phyloP scores from a whole-genome alignment of 2,113 vertebrate genomes.

The Prunella fulvescens region DNA sequence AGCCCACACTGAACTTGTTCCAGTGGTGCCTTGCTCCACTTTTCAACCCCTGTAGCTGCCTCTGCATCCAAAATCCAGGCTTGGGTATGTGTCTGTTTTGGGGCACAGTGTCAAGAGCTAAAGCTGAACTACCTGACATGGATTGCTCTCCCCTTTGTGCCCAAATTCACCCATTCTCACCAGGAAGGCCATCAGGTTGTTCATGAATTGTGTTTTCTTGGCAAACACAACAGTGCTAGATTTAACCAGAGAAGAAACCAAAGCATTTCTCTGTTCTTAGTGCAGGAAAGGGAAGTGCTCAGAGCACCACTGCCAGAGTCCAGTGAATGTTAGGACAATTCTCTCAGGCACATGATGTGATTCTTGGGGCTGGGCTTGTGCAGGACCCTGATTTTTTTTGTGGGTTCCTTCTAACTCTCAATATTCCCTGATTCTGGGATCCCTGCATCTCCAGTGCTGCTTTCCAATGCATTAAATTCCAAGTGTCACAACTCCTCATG shows the following conservation, averaged over 20 bases:
- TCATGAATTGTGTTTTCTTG: not conserved
- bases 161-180: accelerated
- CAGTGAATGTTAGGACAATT: not conserved
- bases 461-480: not conserved
- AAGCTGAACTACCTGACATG: accelerated
- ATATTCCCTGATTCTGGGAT: not conserved
- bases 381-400: not conserved
- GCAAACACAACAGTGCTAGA: not conserved
- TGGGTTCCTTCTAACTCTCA: not conserved
- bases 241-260: not conserved
- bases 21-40: not conserved
- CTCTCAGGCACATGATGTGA: not conserved
- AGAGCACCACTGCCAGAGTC: not conserved
- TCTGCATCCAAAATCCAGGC: not conserved
- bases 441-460: not conserved
- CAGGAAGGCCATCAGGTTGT: accelerated
- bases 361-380: not conserved
- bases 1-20: not conserved
- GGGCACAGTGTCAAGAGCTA: not conserved
- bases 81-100: not conserved
- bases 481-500: not conserved
- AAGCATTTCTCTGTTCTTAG: not conserved
- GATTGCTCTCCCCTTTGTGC: not conserved
- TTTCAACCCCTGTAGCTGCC: accelerated
- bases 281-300: not conserved